Evolutionary conservation across 2,888 invertebrate genomes (phyloP), one percentile per base, ranked within the genome.

Genomic region (Oscheius sp.): DNA sequence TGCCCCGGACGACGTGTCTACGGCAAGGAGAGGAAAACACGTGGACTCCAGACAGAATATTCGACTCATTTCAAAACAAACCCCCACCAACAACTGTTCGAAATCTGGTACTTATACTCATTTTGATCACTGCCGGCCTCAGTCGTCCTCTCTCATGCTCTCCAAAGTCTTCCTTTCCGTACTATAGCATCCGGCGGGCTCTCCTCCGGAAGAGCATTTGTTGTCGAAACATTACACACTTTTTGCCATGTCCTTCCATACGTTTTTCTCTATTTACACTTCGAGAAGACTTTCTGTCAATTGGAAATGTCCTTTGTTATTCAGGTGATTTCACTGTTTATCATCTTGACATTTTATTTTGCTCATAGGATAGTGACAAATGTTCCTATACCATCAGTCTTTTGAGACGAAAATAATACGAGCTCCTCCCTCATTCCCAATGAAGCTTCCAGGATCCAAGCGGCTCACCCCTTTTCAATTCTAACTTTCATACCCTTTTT

Each of bases 201-300:
- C 41, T 41, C 41, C 41, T 41, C 59, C 26, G 54, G 54, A 54
- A 54, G 54, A 54, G 59, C 62, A 62, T 47, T 47, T 62, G 62
- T 62, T 62, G 62, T 62, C 47, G 62, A 62, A 62, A 62, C 62
- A 62, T 62, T 62, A n/a, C n/a, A 62, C 62, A 62, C 62, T 62
- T 62, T 62, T 62, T 62, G 59, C 44, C 59, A 59, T 41, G 59
- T 59, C 44, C 59, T 36, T 36, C 38, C 57, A 41, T 17, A 9
- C 20, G n/a, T 8, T 22, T 38, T 33, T 33, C 41, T 57, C 14
- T 41, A 36, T 57, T 57, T 36, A 36, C 57, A 36, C 41, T 26
- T 57, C 38, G 24, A 4, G 30, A 17, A 20, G 2, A 36, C 41
- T 26, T 41, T 24, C 47, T 47, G 22, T 47, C 47, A 20, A 24